Conservation (phyloP, 2,113 vertebrate genomes). For the Scolopax mira region DNA sequence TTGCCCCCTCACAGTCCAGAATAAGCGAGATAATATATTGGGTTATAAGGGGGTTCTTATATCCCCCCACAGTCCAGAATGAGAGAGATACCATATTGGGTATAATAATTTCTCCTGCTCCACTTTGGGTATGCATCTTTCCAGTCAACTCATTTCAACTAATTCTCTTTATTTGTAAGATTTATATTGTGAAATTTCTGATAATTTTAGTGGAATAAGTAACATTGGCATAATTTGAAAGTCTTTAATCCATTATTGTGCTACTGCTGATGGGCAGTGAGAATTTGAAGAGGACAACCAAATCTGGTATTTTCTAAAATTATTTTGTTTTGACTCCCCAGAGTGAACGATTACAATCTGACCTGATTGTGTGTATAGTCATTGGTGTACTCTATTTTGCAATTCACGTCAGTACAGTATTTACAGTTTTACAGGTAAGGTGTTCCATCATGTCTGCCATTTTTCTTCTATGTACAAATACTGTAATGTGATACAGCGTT, state of each 20-base stretch:
- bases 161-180: background rate
- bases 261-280: background rate
- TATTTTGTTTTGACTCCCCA: constrained; percentile 52
- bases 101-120: background rate
- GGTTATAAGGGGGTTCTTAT: background rate
- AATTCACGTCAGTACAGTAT: constrained; percentile 98
- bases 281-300: background rate
- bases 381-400: constrained; percentile 97
- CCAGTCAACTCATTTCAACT: background rate
- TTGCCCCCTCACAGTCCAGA: too few relatives aligned
- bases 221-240: background rate
- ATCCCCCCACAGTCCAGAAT: background rate
- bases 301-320: background rate
- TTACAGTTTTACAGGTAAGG: constrained; percentile 94
- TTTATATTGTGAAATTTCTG: background rate
- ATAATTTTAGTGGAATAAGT: background rate
- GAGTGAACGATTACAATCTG: constrained; percentile 95
- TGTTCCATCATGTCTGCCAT: background rate
- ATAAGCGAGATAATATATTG: too few relatives aligned
- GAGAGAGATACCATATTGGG: background rate
- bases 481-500: background rate
- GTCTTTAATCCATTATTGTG: background rate
- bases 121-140: background rate
- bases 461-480: background rate
- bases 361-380: constrained; percentile 92